A percentile compares a stretch with the other conserved stretches of the same genome.
phyloP scores from a whole-genome alignment of 1,140 invertebrate genomes.

The Drosophila melanica region DNA sequence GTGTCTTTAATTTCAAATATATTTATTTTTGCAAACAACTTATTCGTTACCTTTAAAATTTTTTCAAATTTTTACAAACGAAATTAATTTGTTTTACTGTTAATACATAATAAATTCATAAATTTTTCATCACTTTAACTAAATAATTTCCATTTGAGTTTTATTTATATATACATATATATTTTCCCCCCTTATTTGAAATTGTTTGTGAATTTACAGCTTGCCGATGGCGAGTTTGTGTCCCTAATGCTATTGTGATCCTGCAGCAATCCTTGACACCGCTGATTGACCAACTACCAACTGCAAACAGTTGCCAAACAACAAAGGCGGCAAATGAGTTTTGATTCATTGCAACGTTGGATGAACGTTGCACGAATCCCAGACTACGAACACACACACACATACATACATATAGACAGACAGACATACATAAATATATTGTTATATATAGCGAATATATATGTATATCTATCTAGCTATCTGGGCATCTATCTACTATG shows the following conservation, averaged over 20 bases:
- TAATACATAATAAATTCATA: not conserved
- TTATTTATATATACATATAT: not conserved
- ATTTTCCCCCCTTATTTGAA: not conserved
- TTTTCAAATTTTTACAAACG: no score
- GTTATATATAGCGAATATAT: not conserved
- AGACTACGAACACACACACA: not conserved
- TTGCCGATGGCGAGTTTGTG: not conserved
- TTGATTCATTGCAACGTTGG: slow-evolving; percentile 50
- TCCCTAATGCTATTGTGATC: not conserved
- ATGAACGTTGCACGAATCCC: not conserved
- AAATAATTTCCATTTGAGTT: no score
- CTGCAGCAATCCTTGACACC: not conserved
- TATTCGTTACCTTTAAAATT: no score
- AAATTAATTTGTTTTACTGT: no score
- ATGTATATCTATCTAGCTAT: slow-evolving; percentile 19
- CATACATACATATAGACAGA: not conserved
- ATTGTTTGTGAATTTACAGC: not conserved
- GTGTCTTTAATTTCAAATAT: no score
- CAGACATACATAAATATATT: not conserved
- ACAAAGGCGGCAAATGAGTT: slow-evolving; percentile 71
- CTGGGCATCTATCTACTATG: slow-evolving; percentile 24
- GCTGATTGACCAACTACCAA: slow-evolving; percentile 50
- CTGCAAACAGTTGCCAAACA: slow-evolving; percentile 48
- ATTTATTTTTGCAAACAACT: no score
- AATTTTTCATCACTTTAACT: not conserved